A percentile compares a stretch with the other conserved stretches of the same genome.
These are phyloP conservation scores for Pyrocoelia pectoralis DNA, from an alignment of 2,888 invertebrate species.

Conservation along the genomic window DNA sequence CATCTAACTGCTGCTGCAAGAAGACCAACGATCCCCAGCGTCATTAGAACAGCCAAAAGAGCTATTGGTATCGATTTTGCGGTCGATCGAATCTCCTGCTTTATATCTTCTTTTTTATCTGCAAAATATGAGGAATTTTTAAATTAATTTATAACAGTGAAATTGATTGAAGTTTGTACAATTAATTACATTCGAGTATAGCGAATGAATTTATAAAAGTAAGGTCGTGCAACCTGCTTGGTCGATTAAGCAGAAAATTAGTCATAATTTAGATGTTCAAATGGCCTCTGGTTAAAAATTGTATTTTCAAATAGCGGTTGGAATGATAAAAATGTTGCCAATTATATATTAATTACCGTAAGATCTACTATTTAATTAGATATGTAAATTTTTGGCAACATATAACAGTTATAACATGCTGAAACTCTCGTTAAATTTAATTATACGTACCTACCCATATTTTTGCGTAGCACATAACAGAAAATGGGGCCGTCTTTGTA, in stretches of 20 bases:
- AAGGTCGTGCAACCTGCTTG: too few relatives aligned
- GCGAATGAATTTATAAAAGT: too few relatives aligned
- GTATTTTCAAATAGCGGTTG: too few relatives aligned
- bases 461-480: background rate
- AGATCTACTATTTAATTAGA: too few relatives aligned
- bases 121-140: constrained; percentile 12
- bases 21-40: constrained; percentile 67
- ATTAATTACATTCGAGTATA: too few relatives aligned
- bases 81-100: constrained; percentile 12
- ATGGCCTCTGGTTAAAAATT: too few relatives aligned
- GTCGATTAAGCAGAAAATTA: too few relatives aligned
- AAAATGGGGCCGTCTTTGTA: background rate
- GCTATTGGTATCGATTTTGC: constrained; percentile 52
- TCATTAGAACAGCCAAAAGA: constrained; percentile 66
- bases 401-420: too few relatives aligned
- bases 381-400: too few relatives aligned
- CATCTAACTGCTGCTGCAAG: constrained; percentile 66
- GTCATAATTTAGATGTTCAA: too few relatives aligned
- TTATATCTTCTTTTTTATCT: constrained; percentile 32
- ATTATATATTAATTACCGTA: too few relatives aligned
- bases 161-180: background rate
- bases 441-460: background rate
- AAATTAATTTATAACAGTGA: background rate
- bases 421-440: background rate
- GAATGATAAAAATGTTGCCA: too few relatives aligned